These are phyloP conservation scores for Eutrigla gurnardus DNA, from an alignment of 2,797 vertebrate species.

Conservation along the genomic window DNA sequence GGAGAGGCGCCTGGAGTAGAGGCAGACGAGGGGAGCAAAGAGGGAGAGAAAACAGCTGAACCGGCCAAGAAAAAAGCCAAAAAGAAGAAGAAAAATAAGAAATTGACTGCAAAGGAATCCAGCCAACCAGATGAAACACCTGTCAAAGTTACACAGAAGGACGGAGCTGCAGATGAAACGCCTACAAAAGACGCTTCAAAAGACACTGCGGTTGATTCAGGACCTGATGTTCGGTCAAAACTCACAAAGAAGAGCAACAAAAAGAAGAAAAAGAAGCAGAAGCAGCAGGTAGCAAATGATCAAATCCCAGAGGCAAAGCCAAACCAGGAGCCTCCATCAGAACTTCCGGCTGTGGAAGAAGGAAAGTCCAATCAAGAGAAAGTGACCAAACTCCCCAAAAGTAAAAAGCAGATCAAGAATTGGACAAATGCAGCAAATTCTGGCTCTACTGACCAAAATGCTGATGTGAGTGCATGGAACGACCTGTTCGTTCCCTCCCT, in stretches of 20 bases:
- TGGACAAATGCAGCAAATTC: conserved; percentile 86
- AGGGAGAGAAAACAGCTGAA: conserved; percentile 36
- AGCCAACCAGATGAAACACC: conserved; percentile 1
- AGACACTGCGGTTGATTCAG: conserved; percentile 10
- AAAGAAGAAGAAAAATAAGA: conserved; percentile 70
- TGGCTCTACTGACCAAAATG: conserved; percentile 68
- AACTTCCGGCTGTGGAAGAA: conserved; percentile 10
- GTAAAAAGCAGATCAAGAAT: conserved; percentile 85
- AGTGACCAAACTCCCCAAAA: conserved; percentile 61
- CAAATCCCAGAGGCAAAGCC: conserved; percentile 8
- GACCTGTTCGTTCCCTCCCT: conserved; percentile 90
- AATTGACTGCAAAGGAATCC: conserved; percentile 22
- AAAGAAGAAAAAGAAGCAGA: conserved; percentile 51
- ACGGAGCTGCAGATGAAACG: conserved; percentile 8
- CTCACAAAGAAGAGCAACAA: conserved; percentile 66
- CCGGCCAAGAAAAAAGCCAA: conserved; percentile 62
- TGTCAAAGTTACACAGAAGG: conserved; percentile 24
- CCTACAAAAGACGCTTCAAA: conserved; percentile 21
- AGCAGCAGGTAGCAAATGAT: neutral
- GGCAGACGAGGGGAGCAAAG: conserved; percentile 14
- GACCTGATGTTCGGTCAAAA: conserved; percentile 8
- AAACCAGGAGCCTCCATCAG: conserved; percentile 23
- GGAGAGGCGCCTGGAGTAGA: conserved; percentile 27
- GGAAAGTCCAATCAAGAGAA: conserved; percentile 28
- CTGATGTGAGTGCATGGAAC: conserved; percentile 91